Conservation (phyloP, 2,797 vertebrate genomes). For the Pogonophryne albipinna region DNA sequence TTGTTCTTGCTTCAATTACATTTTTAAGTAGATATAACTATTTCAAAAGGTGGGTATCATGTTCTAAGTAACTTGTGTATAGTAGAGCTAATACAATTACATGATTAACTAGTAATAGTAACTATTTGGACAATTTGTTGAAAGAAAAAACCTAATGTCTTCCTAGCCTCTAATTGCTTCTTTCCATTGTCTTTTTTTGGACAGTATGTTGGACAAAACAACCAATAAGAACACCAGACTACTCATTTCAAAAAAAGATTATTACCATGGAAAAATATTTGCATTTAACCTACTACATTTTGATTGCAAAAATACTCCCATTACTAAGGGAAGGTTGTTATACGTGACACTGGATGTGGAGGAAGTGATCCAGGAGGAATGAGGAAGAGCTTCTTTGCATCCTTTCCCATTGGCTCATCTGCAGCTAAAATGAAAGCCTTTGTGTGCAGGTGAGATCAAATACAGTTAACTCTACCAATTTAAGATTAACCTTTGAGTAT, state of each 20-base stretch:
- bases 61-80: neutral
- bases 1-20: slow-evolving; percentile 26
- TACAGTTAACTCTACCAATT: neutral
- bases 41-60: neutral
- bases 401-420: slow-evolving; percentile 19
- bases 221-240: neutral
- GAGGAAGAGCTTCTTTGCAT: slow-evolving; percentile 14
- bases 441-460: neutral
- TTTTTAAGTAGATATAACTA: too few species aligned
- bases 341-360: neutral
- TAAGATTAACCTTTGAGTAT: slow-evolving; percentile 2
- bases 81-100: neutral
- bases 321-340: neutral
- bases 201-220: neutral
- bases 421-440: neutral
- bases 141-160: neutral
- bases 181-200: neutral
- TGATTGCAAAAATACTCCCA: neutral
- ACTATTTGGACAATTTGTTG: neutral
- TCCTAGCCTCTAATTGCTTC: neutral
- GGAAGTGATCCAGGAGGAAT: slow-evolving; percentile 5
- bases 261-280: too few species aligned
- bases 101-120: neutral
- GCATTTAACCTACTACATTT: too few species aligned
- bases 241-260: neutral